Conservation (phyloP, 1,140 invertebrate species). For the Microplitis demolitor region DNA sequence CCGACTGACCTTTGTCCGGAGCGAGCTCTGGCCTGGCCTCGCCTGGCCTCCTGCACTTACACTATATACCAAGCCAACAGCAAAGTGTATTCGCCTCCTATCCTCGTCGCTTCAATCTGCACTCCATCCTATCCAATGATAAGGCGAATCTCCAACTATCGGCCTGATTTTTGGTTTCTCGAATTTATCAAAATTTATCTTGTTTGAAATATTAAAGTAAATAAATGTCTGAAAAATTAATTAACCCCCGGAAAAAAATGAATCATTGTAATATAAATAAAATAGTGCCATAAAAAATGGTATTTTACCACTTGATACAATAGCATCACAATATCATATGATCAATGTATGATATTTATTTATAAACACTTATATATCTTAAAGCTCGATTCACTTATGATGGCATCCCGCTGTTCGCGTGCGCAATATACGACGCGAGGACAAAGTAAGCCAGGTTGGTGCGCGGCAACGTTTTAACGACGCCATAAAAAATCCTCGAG, state of each 20-base stretch:
- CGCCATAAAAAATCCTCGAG: not conserved
- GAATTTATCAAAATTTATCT: no score
- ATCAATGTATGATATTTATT: not conserved
- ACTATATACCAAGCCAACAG: not conserved
- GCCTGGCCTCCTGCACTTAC: constrained; percentile 23
- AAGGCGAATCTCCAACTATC: not conserved
- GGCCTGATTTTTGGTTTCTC: not conserved
- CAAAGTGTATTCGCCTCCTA: not conserved
- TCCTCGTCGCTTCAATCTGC: constrained; percentile 9
- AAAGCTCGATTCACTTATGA: constrained; percentile 2
- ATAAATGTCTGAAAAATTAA: no score
- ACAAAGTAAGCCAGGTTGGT: not conserved
- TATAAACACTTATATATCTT: not conserved
- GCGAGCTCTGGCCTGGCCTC: constrained; percentile 52
- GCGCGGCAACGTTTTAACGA: constrained; percentile 7
- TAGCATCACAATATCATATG: no score
- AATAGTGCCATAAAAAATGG: no score
- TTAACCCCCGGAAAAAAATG: no score
- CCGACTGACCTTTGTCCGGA: constrained; percentile 58
- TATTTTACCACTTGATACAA: no score
- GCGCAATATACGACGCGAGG: not conserved
- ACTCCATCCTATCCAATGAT: not conserved
- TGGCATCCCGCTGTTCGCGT: constrained; percentile 1
- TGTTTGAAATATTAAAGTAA: no score
- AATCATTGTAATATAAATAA: no score